phyloP scores from a whole-genome alignment of 35 echinoderm and acorn worm species.

The Apostichopus japonicus region DNA sequence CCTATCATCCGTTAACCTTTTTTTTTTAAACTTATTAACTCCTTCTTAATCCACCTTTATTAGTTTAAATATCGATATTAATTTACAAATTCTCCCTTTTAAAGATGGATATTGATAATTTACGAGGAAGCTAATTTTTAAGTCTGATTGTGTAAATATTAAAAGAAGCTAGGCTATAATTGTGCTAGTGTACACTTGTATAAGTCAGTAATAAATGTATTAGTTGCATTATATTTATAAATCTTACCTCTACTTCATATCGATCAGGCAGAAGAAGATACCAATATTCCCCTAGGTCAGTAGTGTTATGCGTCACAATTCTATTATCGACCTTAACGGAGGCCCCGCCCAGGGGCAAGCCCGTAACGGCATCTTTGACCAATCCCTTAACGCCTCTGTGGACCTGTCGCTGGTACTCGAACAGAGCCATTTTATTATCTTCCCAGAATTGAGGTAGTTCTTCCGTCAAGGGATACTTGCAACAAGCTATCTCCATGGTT shows the following conservation, averaged over 20 bases:
- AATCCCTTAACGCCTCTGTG: conserved; percentile 87
- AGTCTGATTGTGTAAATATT: neutral
- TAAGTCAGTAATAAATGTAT: neutral
- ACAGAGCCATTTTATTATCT: conserved; percentile 62
- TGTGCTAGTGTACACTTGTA: neutral
- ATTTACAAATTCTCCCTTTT: too few relatives aligned
- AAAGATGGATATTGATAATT: too few relatives aligned
- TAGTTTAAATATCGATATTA: too few relatives aligned
- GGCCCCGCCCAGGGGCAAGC: conserved; percentile 43
- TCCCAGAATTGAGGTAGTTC: conserved; percentile 68
- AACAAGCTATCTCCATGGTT: conserved; percentile 79
- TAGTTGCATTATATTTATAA: neutral
- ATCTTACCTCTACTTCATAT: conserved; percentile 70
- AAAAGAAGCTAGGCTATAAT: neutral
- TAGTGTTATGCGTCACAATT: conserved; percentile 55
- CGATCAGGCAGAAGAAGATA: conserved; percentile 74
- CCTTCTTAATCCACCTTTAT: too few relatives aligned
- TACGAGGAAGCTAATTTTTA: neutral
- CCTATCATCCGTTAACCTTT: too few relatives aligned
- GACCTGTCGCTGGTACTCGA: conserved; percentile 81
- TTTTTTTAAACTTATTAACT: too few relatives aligned
- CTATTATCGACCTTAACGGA: conserved; percentile 64
- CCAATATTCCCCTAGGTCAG: conserved; percentile 76
- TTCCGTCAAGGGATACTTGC: conserved; percentile 68
- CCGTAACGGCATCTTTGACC: conserved; percentile 38